Percentiles rank a stretch among this genome's conserved stretches.
phyloP scores from a whole-genome alignment of 1,140 invertebrate species.

The Bombus superbus region DNA sequence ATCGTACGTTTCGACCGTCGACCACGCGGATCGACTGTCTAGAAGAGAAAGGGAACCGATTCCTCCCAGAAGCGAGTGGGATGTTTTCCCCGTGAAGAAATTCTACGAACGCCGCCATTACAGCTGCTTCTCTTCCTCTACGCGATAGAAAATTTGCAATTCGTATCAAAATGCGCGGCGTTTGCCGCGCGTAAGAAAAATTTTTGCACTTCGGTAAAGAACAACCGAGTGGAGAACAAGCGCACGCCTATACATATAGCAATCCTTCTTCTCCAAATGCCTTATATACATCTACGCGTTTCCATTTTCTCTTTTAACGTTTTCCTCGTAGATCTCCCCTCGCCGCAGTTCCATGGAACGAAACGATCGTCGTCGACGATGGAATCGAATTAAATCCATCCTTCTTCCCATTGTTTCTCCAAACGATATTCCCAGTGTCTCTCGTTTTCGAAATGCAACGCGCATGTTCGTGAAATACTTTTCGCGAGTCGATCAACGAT shows the following conservation, averaged over 20 bases:
- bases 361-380: conserved; percentile 30
- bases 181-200: conserved; percentile 69
- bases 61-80: conserved; percentile 18
- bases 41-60: conserved; percentile 35
- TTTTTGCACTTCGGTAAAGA: conserved; percentile 57
- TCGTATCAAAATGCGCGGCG: conserved; percentile 80
- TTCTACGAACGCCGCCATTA: conserved; percentile 36
- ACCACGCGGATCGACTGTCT: not conserved
- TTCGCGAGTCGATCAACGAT: not conserved
- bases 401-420: too few species aligned
- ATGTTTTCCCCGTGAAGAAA: conserved; percentile 58
- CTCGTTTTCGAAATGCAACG: too few species aligned
- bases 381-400: too few species aligned
- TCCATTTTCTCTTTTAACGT: not conserved
- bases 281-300: not conserved
- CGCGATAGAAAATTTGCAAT: conserved; percentile 79
- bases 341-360: conserved; percentile 20
- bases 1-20: not conserved
- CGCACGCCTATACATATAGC: conserved; percentile 41
- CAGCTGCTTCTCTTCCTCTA: conserved; percentile 64
- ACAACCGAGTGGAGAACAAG: conserved; percentile 72
- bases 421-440: too few species aligned
- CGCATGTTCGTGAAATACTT: too few species aligned
- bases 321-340: not conserved
- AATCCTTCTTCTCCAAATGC: conserved; percentile 6